phyloP scores from a whole-genome alignment of 2,113 vertebrate genomes.

The Pygathrix nemaeus region DNA sequence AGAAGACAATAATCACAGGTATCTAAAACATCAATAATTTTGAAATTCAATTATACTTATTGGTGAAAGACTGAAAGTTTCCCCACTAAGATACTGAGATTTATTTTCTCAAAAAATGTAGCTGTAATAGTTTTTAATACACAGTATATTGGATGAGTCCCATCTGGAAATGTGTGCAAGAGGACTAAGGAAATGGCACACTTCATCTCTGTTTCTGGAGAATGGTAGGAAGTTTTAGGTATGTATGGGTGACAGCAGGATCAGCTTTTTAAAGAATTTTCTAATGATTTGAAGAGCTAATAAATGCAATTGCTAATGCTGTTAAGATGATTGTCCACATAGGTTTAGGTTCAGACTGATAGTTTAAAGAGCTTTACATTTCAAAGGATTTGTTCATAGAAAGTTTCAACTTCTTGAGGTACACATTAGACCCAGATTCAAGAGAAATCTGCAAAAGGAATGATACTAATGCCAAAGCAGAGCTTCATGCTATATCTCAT shows the following conservation, averaged over 20 bases:
- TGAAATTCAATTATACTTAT: background rate
- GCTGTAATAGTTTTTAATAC: background rate
- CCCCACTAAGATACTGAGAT: background rate
- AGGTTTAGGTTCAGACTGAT: background rate
- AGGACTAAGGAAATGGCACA: background rate
- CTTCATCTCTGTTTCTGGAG: background rate
- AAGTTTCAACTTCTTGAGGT: background rate
- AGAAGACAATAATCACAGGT: too few relatives aligned
- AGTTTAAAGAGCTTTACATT: background rate
- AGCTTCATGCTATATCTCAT: background rate
- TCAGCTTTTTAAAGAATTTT: background rate
- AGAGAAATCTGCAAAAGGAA: background rate
- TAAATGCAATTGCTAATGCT: background rate
- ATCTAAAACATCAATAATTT: too few relatives aligned
- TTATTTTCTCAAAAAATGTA: background rate
- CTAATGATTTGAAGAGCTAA: background rate
- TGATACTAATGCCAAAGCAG: background rate
- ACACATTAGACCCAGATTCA: background rate
- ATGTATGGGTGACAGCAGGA: background rate
- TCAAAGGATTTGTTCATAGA: background rate
- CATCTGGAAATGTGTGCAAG: background rate
- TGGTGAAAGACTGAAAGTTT: background rate
- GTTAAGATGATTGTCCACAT: background rate
- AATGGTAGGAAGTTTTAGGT: background rate
- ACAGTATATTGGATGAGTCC: background rate